Evolutionary conservation across 64 coral and sea anemone genomes (phyloP).

Genomic region (Hydrozoanthus tunicans): DNA sequence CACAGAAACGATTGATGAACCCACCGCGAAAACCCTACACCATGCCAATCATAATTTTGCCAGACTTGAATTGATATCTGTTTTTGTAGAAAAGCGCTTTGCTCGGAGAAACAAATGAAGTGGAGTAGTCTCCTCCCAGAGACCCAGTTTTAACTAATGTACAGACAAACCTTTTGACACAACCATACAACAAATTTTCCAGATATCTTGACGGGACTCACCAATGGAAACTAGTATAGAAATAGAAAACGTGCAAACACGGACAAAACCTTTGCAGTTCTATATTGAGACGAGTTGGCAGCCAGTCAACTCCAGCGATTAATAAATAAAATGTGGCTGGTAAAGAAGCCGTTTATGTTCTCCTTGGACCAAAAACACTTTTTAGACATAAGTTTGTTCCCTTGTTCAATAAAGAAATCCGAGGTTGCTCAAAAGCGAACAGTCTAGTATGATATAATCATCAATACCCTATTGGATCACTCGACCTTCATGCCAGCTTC

Average conservation of each 20-base stretch:
- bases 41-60: background rate
- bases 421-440: background rate
- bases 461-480: background rate
- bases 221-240: background rate
- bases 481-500: background rate
- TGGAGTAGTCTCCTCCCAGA: too few relatives aligned
- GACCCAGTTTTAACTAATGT: too few relatives aligned
- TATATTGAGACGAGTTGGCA: background rate
- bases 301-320: conserved; percentile 2
- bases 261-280: background rate
- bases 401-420: background rate
- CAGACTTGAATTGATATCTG: conserved; percentile 19
- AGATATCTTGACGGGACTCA: background rate
- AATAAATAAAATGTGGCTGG: conserved; percentile 35
- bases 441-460: background rate
- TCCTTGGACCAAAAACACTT: conserved; percentile 25
- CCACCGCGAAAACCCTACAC: background rate
- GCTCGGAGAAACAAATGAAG: too few relatives aligned
- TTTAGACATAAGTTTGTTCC: background rate
- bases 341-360: conserved; percentile 16
- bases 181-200: background rate
- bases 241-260: background rate
- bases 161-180: conserved; percentile 37
- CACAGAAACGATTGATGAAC: background rate
- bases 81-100: too few relatives aligned